These are phyloP conservation scores for Dorcus parallelipipedus DNA, from an alignment of 2,888 invertebrate species.

Conservation along the genomic window DNA sequence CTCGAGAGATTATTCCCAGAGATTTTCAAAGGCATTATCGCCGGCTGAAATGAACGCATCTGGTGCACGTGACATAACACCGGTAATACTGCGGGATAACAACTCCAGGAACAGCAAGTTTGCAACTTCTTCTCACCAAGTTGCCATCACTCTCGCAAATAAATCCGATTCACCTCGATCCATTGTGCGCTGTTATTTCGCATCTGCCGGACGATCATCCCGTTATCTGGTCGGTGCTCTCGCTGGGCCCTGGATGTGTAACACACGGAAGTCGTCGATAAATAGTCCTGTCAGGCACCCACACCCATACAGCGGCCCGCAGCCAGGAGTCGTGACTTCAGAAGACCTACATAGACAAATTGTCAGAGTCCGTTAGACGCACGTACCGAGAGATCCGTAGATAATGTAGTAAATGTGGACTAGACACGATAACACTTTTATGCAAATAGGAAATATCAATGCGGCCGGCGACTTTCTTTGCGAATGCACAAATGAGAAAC, in stretches of 20 bases:
- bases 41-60: conserved; percentile 15
- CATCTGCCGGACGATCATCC: conserved; percentile 2
- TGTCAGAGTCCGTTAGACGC: conserved; percentile 36
- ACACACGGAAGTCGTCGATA: conserved; percentile 44
- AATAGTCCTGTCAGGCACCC: conserved; percentile 42
- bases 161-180: background rate
- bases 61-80: conserved; percentile 16
- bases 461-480: too few relatives aligned
- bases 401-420: conserved; percentile 33
- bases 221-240: conserved; percentile 4
- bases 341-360: conserved; percentile 42
- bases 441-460: background rate
- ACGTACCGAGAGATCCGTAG: conserved; percentile 37
- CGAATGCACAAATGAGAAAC: too few relatives aligned
- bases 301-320: conserved; percentile 36
- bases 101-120: background rate
- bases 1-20: conserved; percentile 1
- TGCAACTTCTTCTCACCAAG: background rate
- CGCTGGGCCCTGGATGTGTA: conserved; percentile 24
- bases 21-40: conserved; percentile 19
- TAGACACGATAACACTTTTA: conserved; percentile 28
- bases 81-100: conserved; percentile 10
- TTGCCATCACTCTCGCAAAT: background rate
- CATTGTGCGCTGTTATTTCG: background rate
- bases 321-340: conserved; percentile 36